Base-by-base conservation (phyloP, 2,888 invertebrate species). In the Philereme transversata region DNA sequence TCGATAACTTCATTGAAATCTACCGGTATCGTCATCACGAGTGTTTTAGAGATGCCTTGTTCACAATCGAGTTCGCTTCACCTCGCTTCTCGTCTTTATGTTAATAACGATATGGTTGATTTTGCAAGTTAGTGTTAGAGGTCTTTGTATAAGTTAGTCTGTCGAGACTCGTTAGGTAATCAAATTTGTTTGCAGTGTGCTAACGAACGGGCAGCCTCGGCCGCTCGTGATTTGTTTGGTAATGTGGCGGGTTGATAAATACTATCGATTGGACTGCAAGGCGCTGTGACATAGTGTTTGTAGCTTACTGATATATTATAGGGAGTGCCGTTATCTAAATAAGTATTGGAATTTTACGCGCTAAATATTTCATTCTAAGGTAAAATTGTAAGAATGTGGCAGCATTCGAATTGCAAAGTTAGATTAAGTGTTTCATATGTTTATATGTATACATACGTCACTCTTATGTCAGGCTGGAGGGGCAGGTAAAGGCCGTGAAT, bases 171-270 rank as follows among this genome's bases (percentile, higher is more conserved):
- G 88, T 87, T 87, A 88, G 83, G 86, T 88, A 88, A 89, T 89
- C 88, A 80, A 86, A 88, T 89, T 87, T 87, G 88, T 88, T 88
- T 87, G 86, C 81, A 72, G 76, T 78, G 73, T 76, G 72, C 87
- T 88, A 88, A 89, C 89, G 86, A 88, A 86, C 75, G 73, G 83
- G 80, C 83, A 75, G 76, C 71, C 71, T 72, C 71, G 67, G 75
- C 67, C 78, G 73, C 67, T 68, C 84, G 86, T 83, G 84, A 79
- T 81, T 79, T 79, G 86, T 75, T 78, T 86, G 76, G 73, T 77
- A 81, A 86, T 74, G 71, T 69, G 47, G 66, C 48, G 51, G 54
- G 62, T 51, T 51, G 62, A 64, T 57, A 60, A 57, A 64, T 54
- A 57, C 52, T 57, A 64, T 64, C 60, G 64, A 64, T 64, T 60